A percentile compares a stretch with the other conserved stretches of the same genome.
phyloP scores from a whole-genome alignment of 2,113 vertebrate species.

The Dicaeum eximium region DNA sequence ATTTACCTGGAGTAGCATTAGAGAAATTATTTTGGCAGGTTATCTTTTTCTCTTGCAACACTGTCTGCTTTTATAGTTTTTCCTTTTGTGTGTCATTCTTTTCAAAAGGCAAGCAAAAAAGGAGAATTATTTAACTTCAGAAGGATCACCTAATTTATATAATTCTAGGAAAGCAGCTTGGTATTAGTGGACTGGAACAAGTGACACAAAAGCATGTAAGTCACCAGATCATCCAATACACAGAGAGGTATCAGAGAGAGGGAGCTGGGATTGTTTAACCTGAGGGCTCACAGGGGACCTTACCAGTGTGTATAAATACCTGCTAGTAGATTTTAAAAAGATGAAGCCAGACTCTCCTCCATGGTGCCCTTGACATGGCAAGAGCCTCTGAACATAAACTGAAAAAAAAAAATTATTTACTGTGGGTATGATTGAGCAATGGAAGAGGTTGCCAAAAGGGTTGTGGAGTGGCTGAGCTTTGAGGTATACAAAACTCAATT shows the following conservation, averaged over 20 bases:
- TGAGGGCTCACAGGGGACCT: background rate
- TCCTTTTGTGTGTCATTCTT: background rate
- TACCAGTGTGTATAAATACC: background rate
- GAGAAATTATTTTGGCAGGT: background rate
- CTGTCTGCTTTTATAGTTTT: background rate
- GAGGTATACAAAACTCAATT: background rate
- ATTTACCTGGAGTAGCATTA: background rate
- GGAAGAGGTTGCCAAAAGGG: background rate
- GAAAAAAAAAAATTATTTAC: no score
- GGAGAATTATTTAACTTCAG: background rate
- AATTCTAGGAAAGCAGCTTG: background rate
- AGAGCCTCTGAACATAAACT: background rate
- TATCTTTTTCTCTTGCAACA: background rate
- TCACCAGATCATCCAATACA: background rate
- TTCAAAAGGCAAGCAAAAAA: background rate
- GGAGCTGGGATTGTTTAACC: background rate
- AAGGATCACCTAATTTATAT: background rate
- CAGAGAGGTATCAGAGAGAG: background rate
- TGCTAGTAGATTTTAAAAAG: background rate
- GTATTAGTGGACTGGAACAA: background rate
- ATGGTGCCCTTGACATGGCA: background rate
- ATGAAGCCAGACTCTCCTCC: background rate
- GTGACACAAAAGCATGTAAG: background rate
- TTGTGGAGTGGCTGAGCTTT: background rate
- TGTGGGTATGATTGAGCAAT: fast-evolving